phyloP scores from a whole-genome alignment of 2,888 invertebrate species.

The Drosophila koepferae region DNA sequence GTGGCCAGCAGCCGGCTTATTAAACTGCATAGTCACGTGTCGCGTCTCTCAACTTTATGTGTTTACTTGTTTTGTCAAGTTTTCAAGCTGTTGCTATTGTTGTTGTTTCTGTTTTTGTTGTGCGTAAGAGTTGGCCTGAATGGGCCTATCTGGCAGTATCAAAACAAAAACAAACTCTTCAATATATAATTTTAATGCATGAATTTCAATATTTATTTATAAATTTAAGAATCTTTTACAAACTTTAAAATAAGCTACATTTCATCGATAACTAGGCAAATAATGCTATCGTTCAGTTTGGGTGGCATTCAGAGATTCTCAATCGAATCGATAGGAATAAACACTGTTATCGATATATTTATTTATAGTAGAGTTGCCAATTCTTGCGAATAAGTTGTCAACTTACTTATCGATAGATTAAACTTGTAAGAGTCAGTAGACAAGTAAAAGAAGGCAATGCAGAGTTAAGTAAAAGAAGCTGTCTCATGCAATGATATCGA shows the following conservation, averaged over 20 bases:
- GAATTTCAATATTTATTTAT: background rate
- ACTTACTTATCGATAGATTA: background rate
- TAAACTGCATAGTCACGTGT: constrained; percentile 65
- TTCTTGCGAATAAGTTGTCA: no score
- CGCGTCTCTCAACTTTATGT: constrained; percentile 49
- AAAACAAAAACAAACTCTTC: constrained; percentile 2
- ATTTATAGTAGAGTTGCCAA: background rate
- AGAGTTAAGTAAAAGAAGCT: background rate
- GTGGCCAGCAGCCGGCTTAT: constrained; percentile 26
- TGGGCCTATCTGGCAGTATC: background rate
- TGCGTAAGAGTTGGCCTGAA: constrained; percentile 15
- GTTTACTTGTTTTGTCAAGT: constrained; percentile 8
- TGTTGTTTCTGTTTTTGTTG: constrained; percentile 1
- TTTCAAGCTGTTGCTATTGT: background rate
- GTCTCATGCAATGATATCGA: background rate
- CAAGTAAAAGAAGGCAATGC: background rate
- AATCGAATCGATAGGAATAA: background rate
- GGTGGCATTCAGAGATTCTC: no score
- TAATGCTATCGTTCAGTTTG: background rate
- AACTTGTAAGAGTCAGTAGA: background rate
- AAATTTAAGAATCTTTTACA: no score
- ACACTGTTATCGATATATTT: background rate
- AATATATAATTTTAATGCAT: background rate
- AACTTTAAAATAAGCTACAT: background rate
- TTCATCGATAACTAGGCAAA: background rate